Percentiles rank a stretch among this genome's conserved stretches.
These are phyloP conservation scores for Buceros bicornis DNA, from an alignment of 2,797 vertebrate species.

Conservation along the genomic window DNA sequence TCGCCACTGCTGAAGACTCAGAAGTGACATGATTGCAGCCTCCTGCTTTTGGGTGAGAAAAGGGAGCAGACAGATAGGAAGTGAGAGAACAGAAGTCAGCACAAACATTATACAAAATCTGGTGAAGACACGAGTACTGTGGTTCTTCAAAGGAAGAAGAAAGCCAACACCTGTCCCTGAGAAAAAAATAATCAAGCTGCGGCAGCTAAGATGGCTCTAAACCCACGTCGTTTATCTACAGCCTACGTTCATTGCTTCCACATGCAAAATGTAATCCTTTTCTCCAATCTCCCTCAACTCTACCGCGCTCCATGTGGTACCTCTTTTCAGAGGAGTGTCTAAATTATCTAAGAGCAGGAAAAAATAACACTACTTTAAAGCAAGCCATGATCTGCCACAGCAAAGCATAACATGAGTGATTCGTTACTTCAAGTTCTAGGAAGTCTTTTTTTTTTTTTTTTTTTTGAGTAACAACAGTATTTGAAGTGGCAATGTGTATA, in stretches of 20 bases:
- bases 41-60: not conserved
- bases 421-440: constrained; percentile 30
- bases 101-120: not conserved
- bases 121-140: not conserved
- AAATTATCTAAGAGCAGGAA: constrained; percentile 8
- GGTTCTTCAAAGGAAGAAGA: constrained; percentile 26
- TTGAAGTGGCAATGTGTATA: constrained; percentile 13
- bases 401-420: not conserved
- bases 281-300: constrained; percentile 17
- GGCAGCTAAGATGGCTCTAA: constrained; percentile 33
- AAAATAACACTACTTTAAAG: constrained; percentile 49
- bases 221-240: constrained; percentile 39
- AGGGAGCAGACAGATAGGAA: not conserved
- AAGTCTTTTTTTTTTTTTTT: not conserved
- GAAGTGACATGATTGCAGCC: rapidly evolving
- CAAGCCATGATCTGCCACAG: constrained; percentile 22
- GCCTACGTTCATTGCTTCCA: constrained; percentile 35
- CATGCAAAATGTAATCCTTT: constrained; percentile 44
- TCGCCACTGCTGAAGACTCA: not conserved
- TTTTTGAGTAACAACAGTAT: not conserved
- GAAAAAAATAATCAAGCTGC: constrained; percentile 60
- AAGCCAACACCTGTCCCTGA: not conserved
- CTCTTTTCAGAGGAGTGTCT: constrained; percentile 2
- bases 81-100: not conserved
- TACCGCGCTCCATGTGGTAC: not conserved